Evolutionary conservation across 2,113 vertebrate genomes (phyloP), one percentile per base, ranked within the genome.

Genomic region (Notechis scutatus): DNA sequence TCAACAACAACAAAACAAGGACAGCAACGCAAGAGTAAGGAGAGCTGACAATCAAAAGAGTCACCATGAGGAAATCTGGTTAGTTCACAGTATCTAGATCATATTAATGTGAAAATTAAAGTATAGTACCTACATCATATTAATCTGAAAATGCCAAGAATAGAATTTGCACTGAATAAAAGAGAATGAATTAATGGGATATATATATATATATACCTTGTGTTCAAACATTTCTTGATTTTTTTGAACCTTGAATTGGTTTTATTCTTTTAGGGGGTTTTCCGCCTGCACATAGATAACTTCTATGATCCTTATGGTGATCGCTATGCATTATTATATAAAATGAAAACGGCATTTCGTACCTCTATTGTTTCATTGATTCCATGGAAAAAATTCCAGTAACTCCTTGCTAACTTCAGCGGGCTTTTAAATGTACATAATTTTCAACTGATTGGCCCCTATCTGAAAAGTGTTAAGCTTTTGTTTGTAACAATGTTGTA

Each of bases 1-100:
- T 20, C 18, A 42, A 81, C 69, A 20, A 18, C 64, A n/a, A 74
- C 59, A n/a, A 69, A 69, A n/a, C 61, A 69, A 69, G 24, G 34
- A 39, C 6, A 81, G 21, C 69, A 81, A 39, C 14, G 8, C 34
- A 81, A 81, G n/a, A 39, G 15, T 0, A 95, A 89, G 88, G 92
- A 96, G 92, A 96, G 93, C 56, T 93, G 89, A 94, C 91, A 94
- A 94, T 96, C 57, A 54, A n/a, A 59, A 2, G 50, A 94, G 61
- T 3, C 56, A 88, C 45, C 89, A 12, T 57, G 34, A 56, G 42
- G 88, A 87, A 85, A 93, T 54, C 87, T 69, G 23, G 69, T 20
- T 81, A 52, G 50, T 52, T 52, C 50, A 52, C 12, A 39, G 20
- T 39, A 81, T 54, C 93, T 87, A 88, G 91, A 93, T 39, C 88